A percentile compares a stretch with the other conserved stretches of the same genome.
Conservation (phyloP, 1,140 invertebrate species). For the Aphelenchoides avenae region DNA sequence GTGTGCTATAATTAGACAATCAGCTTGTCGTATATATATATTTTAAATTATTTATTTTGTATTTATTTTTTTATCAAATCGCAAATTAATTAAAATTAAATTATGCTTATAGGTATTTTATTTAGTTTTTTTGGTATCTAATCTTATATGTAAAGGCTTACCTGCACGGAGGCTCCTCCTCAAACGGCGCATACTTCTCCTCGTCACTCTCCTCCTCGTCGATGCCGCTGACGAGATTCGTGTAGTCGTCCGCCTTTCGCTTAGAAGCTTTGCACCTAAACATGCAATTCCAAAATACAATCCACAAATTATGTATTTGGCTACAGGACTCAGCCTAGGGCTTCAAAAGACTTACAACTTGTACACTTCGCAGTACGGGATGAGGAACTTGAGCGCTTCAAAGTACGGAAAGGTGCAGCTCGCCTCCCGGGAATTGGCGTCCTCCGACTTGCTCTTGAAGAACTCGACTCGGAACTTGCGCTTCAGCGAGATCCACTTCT, state of each 20-base stretch:
- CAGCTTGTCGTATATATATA: too few relatives aligned
- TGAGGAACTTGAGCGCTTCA: constrained; percentile 27
- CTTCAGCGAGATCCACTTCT: constrained; percentile 40
- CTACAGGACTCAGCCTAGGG: constrained; percentile 6
- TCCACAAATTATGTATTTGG: constrained; percentile 11
- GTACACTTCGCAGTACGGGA: constrained; percentile 36
- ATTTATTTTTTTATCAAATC: too few relatives aligned
- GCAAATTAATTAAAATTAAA: too few relatives aligned
- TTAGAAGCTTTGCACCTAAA: constrained; percentile 28
- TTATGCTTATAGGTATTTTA: too few relatives aligned
- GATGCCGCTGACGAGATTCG: constrained; percentile 18
- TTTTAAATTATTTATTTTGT: too few relatives aligned
- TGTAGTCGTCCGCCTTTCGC: constrained; percentile 28
- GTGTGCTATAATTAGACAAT: background rate
- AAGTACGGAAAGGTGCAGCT: constrained; percentile 27
- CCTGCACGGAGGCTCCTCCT: constrained; percentile 22
- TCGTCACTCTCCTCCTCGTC: constrained; percentile 41
- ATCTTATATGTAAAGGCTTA: constrained; percentile 3
- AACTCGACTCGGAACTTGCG: constrained; percentile 38
- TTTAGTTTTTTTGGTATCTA: too few relatives aligned
- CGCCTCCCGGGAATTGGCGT: constrained; percentile 13
- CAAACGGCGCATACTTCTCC: constrained; percentile 16
- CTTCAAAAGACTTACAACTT: constrained; percentile 35
- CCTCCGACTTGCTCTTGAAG: constrained; percentile 30
- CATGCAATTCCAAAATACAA: constrained; percentile 8